A percentile compares a stretch with the other conserved stretches of the same genome.
Conservation (phyloP, 1,140 invertebrate species). For the Centruroides vittatus region DNA sequence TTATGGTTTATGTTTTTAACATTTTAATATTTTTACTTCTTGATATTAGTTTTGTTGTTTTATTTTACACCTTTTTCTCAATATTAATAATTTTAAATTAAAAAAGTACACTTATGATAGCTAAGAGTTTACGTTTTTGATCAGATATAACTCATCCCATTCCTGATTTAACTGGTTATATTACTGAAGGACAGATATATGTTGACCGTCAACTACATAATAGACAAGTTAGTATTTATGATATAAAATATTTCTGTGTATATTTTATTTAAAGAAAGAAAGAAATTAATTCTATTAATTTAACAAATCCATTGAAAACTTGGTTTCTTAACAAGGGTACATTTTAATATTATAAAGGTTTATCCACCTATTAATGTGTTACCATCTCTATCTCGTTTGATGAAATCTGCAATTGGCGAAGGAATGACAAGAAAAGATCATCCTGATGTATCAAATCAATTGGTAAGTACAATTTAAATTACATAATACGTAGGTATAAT, state of each 20-base stretch:
- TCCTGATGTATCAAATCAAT: constrained; percentile 92
- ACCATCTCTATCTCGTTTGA: constrained; percentile 89
- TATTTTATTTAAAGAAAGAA: too few relatives aligned
- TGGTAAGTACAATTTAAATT: constrained; percentile 25
- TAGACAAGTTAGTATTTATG: constrained; percentile 44
- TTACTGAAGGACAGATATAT: constrained; percentile 97
- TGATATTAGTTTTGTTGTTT: neutral
- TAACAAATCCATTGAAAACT: too few relatives aligned
- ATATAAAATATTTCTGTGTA: too few relatives aligned
- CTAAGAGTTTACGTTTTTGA: constrained; percentile 12
- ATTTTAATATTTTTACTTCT: too few relatives aligned
- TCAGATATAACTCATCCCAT: constrained; percentile 96
- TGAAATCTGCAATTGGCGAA: constrained; percentile 98
- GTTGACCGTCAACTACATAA: constrained; percentile 95
- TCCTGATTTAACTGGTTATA: constrained; percentile 96
- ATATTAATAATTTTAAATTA: neutral
- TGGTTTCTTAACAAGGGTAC: too few relatives aligned
- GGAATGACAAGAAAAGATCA: constrained; percentile 96
- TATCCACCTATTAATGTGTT: constrained; percentile 96
- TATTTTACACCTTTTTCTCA: constrained; percentile 16
- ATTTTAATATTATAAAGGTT: constrained; percentile 36
- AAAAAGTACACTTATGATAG: neutral
- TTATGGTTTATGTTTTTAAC: too few relatives aligned
- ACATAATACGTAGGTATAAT: too few relatives aligned
- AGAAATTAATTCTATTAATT: too few relatives aligned